Percentiles rank a stretch among this genome's conserved stretches.
Conservation (phyloP, 1,140 invertebrate species). For the Zaprionus ornatus region DNA sequence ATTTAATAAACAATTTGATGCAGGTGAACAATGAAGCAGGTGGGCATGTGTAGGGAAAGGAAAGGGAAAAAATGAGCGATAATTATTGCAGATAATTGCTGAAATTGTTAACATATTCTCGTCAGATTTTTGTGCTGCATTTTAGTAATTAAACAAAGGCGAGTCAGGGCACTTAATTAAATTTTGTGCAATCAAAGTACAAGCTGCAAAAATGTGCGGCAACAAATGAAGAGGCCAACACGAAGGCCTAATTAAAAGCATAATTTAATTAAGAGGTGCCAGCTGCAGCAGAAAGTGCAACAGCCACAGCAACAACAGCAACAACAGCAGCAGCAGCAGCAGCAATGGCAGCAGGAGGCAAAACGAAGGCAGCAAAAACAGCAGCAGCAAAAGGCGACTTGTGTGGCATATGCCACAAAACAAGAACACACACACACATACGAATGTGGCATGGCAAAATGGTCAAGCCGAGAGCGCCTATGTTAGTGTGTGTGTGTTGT, state of each 20-base stretch:
- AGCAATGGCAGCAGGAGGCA: not conserved
- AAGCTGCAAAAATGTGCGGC: slow-evolving; percentile 28
- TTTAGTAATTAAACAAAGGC: slow-evolving; percentile 41
- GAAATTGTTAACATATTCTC: slow-evolving; percentile 17
- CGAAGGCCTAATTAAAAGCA: slow-evolving; percentile 75
- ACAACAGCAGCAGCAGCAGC: slow-evolving; percentile 12
- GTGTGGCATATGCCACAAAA: slow-evolving; percentile 67
- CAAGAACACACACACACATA: slow-evolving; percentile 38
- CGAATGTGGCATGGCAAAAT: slow-evolving; percentile 24
- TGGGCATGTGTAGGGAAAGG: not conserved
- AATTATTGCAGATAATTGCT: not conserved
- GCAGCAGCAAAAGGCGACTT: slow-evolving; percentile 29
- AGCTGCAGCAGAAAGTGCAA: slow-evolving; percentile 45
- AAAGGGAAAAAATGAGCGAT: not conserved
- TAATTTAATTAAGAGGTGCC: slow-evolving; percentile 75
- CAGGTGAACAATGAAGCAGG: not conserved
- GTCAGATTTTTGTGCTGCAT: slow-evolving; percentile 7
- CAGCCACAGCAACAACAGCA: slow-evolving; percentile 30
- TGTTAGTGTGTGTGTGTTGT: slow-evolving; percentile 33
- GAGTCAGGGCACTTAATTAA: slow-evolving; percentile 28
- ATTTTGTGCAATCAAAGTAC: slow-evolving; percentile 37
- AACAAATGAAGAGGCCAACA: slow-evolving; percentile 33
- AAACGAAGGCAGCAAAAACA: slow-evolving; percentile 33
- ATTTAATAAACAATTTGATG: not conserved
- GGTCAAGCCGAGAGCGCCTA: slow-evolving; percentile 16